phyloP scores from a whole-genome alignment of 30 jellyfish, hydroid and myxozoan genomes.

The Turritopsis dohrnii region DNA sequence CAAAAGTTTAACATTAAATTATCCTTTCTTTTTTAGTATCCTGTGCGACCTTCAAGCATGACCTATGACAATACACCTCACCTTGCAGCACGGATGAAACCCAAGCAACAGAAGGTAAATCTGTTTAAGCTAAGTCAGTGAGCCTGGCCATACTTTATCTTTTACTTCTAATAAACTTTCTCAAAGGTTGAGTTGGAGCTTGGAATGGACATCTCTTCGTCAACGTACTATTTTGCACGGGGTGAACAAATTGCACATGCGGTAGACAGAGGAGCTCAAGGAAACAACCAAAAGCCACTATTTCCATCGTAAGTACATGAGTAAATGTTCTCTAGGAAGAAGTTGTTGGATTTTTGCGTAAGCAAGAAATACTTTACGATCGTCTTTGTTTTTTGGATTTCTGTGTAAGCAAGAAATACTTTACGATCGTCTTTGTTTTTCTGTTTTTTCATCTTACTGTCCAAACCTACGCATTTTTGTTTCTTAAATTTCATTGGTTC shows the following conservation, averaged over 20 bases:
- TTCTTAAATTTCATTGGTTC: too few species aligned
- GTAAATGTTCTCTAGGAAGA: too few species aligned
- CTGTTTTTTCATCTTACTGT: too few species aligned
- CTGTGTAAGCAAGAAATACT: too few species aligned
- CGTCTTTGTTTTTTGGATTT: too few species aligned
- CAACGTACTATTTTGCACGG: constrained; percentile 67
- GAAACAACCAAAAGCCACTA: constrained; percentile 17
- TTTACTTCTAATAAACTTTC: neutral
- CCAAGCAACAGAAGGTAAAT: constrained; percentile 70
- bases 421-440: too few species aligned
- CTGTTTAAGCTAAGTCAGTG: too few species aligned
- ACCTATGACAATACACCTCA: constrained; percentile 67
- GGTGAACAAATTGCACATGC: constrained; percentile 96
- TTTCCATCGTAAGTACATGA: constrained; percentile 21
- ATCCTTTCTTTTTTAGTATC: constrained; percentile 53
- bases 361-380: too few species aligned
- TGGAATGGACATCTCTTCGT: constrained; percentile 47
- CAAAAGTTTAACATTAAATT: neutral
- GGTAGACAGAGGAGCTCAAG: constrained; percentile 60
- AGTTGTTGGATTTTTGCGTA: too few species aligned
- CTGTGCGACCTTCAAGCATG: constrained; percentile 86
- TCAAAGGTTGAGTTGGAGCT: constrained; percentile 83
- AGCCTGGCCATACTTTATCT: neutral
- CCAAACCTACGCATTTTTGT: too few species aligned
- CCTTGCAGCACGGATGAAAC: constrained; percentile 64